Evolutionary conservation across 2,113 vertebrate genomes (phyloP), one percentile per base, ranked within the genome.

Genomic region (Butorides virescens): DNA sequence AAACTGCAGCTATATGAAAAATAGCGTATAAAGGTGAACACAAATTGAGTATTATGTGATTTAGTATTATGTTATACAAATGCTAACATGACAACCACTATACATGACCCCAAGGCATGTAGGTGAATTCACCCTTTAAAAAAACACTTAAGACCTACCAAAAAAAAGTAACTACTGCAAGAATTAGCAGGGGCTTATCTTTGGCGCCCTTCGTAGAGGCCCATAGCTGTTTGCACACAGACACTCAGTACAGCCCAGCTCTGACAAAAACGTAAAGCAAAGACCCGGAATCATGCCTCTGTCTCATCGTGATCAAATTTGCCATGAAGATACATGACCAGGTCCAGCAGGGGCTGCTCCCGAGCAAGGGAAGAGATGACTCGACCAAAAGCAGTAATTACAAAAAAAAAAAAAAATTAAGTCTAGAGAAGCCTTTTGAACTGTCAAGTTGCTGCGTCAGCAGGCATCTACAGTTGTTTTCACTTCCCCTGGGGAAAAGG

Each of bases 241-340:
- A 27, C 12, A 3, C 26, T 32, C 65, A 21, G 42, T 62, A 5
- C 32, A 63, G 39, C 14, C 32, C 74, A 81, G 30, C 71, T 39
- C 66, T 37, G 42, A 50, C 30, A 47, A 65, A 89, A 18, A 46
- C 17, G 6, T 13, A n/a, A 27, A 92, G 53, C 67, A 78, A 63
- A 79, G 68, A 5, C 37, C 42, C 22, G 9, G 19, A 47, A 52
- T 29, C 29, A 1, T 19, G 32, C 9, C 23, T 75, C 56, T 26
- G 9, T 23, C 68, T 55, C 79, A 7, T 15, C 2, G 3, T 21
- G 29, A 56, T 3, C 39, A 14, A 29, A 52, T 14, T 3, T 36
- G 19, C 39, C 18, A 8, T 0, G 0, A 84, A 55, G 36, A 84
- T 61, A 16, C 53, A 29, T 0, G 0, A 7, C 11, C 0, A 1